phyloP scores from a whole-genome alignment of 2,797 vertebrate genomes.

The Anomalospiza imberbis region DNA sequence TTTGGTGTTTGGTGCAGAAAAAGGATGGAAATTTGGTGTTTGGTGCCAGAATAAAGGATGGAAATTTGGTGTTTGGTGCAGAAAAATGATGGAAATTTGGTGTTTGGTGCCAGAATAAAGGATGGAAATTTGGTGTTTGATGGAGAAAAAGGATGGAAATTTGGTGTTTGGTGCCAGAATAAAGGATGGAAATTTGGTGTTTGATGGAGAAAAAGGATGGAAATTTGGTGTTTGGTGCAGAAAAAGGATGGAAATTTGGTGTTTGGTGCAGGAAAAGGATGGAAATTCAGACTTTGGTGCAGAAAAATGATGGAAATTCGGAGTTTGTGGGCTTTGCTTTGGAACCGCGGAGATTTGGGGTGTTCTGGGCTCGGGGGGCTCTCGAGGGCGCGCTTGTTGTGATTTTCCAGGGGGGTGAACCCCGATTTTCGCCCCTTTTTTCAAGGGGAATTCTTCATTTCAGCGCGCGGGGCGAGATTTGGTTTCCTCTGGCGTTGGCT shows the following conservation, averaged over 20 bases:
- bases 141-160: too few relatives aligned
- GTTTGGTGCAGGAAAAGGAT: not conserved
- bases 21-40: too few relatives aligned
- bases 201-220: too few relatives aligned
- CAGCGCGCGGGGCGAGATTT: not conserved
- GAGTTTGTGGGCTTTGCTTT: not conserved
- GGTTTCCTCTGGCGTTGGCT: not conserved
- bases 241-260: not conserved
- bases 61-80: too few relatives aligned
- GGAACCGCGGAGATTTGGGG: not conserved
- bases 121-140: too few relatives aligned
- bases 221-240: accelerated
- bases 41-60: not conserved
- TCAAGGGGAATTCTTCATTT: not conserved
- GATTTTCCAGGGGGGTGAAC: not conserved
- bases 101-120: too few relatives aligned
- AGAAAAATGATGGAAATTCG: not conserved
- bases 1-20: not conserved
- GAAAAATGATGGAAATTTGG: not conserved
- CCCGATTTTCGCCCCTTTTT: not conserved
- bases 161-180: too few relatives aligned
- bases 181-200: too few relatives aligned
- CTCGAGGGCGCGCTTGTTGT: not conserved
- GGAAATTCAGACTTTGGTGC: not conserved
- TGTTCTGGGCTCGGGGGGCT: not conserved